phyloP scores from a whole-genome alignment of 2,797 vertebrate genomes.

The Molossus molossus region DNA sequence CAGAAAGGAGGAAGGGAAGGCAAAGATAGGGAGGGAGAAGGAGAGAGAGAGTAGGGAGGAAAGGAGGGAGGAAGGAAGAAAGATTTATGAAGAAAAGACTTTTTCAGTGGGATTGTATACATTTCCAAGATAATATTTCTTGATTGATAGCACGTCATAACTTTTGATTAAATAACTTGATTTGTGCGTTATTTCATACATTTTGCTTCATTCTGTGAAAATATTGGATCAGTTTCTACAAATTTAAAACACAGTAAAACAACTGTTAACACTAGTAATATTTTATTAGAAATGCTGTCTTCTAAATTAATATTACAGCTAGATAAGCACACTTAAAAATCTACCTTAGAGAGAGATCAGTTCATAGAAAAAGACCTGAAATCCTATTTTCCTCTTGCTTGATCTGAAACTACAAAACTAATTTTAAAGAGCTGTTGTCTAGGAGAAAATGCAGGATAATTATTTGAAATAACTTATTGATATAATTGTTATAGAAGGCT shows the following conservation, averaged over 20 bases:
- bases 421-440: background rate
- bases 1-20: too few species aligned
- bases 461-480: slow-evolving; percentile 9
- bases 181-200: background rate
- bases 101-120: background rate
- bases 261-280: background rate
- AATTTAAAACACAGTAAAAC: background rate
- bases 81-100: background rate
- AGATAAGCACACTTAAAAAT: slow-evolving; percentile 38
- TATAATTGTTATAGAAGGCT: slow-evolving; percentile 1
- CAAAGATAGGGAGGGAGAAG: background rate
- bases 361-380: background rate
- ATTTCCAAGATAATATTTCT: background rate
- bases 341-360: background rate
- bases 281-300: background rate
- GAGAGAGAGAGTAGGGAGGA: rapidly evolving
- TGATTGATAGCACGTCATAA: background rate
- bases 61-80: rapidly evolving
- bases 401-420: background rate
- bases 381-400: background rate
- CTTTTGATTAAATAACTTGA: background rate
- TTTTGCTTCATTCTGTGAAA: background rate
- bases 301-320: slow-evolving; percentile 24
- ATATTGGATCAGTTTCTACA: background rate
- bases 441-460: background rate